A percentile compares a stretch with the other conserved stretches of the same genome.
Conservation (phyloP, 2,888 invertebrate genomes). For the Brachyopa scutellaris region DNA sequence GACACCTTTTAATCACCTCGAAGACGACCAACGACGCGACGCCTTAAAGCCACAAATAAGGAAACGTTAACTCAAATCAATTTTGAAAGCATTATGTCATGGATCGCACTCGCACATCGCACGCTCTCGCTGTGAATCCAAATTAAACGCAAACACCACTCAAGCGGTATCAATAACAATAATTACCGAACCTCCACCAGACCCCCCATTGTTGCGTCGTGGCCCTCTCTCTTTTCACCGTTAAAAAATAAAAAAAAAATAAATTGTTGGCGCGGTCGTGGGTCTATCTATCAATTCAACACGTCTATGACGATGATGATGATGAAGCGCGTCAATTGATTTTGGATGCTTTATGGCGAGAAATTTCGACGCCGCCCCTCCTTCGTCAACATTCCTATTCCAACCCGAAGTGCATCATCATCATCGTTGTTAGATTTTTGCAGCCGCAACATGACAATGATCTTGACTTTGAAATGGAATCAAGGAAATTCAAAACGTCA, state of each 20-base stretch:
- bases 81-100: slow-evolving; percentile 59
- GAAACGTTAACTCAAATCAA: slow-evolving; percentile 53
- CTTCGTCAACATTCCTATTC: neutral
- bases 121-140: slow-evolving; percentile 23
- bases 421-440: neutral
- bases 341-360: slow-evolving; percentile 64
- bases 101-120: slow-evolving; percentile 25
- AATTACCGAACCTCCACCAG: slow-evolving; percentile 18
- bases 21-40: neutral
- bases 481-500: slow-evolving; percentile 51
- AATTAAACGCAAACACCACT: slow-evolving; percentile 64
- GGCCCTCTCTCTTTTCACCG: neutral
- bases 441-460: slow-evolving; percentile 54
- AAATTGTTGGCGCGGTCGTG: too few species aligned
- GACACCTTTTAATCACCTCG: slow-evolving; percentile 12
- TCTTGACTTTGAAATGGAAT: slow-evolving; percentile 63
- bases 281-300: slow-evolving; percentile 39
- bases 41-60: slow-evolving; percentile 18
- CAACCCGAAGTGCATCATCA: neutral
- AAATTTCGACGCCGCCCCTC: slow-evolving; percentile 32
- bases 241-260: too few species aligned
- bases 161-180: slow-evolving; percentile 42
- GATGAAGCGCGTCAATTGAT: slow-evolving; percentile 69
- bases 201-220: slow-evolving; percentile 15
- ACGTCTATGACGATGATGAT: slow-evolving; percentile 18